A percentile compares a stretch with the other conserved stretches of the same genome.
Evolutionary conservation across 2,797 vertebrate species (phyloP).

Genomic region (Nasua narica): DNA sequence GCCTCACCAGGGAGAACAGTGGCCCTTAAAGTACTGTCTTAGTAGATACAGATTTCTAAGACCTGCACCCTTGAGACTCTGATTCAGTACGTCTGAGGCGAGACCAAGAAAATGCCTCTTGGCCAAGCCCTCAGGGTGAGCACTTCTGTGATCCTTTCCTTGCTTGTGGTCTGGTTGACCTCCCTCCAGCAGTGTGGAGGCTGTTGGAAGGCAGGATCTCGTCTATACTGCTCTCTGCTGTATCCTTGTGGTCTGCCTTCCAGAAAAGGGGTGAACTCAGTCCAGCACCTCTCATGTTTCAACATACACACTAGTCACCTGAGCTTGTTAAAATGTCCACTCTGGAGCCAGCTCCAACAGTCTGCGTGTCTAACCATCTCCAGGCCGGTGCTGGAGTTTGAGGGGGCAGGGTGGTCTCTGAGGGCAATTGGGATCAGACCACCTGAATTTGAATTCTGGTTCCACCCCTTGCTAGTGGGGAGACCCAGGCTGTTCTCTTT

Average conservation of each 20-base stretch:
- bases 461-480: background rate
- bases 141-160: background rate
- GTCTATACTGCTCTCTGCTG: background rate
- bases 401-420: background rate
- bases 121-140: background rate
- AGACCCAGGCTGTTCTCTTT: background rate
- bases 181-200: background rate
- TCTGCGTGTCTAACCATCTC: background rate
- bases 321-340: background rate
- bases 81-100: background rate
- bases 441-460: background rate
- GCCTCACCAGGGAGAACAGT: background rate
- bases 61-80: background rate
- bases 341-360: background rate
- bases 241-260: background rate
- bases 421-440: background rate
- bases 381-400: background rate
- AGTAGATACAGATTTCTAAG: background rate
- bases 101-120: background rate
- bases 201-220: background rate
- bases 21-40: background rate
- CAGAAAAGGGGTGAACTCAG: background rate
- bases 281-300: background rate
- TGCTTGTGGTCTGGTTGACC: background rate
- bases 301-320: background rate